These are phyloP conservation scores for Parnassius orleans DNA, from an alignment of 2,888 invertebrate species.

Conservation along the genomic window DNA sequence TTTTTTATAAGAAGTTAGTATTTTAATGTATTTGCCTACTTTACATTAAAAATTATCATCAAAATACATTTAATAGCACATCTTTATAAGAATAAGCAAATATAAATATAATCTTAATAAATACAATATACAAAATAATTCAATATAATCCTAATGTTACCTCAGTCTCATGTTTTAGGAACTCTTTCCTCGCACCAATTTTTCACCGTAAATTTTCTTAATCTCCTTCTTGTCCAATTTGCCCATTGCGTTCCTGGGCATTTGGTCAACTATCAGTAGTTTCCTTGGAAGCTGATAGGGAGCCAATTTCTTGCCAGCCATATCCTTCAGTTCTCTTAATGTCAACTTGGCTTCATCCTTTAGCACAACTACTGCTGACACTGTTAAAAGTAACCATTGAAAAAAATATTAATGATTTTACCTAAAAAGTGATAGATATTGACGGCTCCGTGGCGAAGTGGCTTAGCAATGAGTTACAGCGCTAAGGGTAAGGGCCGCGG, in stretches of 20 bases:
- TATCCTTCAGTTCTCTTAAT: conserved; percentile 81
- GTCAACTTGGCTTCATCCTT: conserved; percentile 53
- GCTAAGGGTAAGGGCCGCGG: too few relatives aligned
- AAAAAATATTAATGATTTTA: too few relatives aligned
- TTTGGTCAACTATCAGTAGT: conserved; percentile 81
- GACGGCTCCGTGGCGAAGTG: too few relatives aligned
- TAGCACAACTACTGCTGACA: conserved; percentile 73
- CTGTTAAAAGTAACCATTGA: conserved; percentile 35
- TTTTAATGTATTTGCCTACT: not conserved
- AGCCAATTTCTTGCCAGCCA: conserved; percentile 83
- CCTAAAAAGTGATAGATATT: too few relatives aligned
- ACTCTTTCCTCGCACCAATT: conserved; percentile 34
- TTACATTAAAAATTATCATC: not conserved
- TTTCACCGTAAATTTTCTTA: conserved; percentile 48
- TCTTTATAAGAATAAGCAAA: not conserved
- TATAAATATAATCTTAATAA: not conserved
- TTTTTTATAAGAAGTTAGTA: too few relatives aligned
- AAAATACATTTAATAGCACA: not conserved
- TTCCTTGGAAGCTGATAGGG: conserved; percentile 87
- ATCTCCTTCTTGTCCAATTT: conserved; percentile 89
- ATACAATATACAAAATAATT: conserved; percentile 9
- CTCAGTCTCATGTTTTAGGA: conserved; percentile 24
- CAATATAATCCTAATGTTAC: conserved; percentile 16
- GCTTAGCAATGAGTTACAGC: too few relatives aligned
- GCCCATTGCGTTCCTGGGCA: conserved; percentile 93